Percentiles rank a stretch among this genome's conserved stretches.
Evolutionary conservation across 30 jellyfish, hydroid and myxozoan genomes (phyloP).

Genomic region (Turritopsis dohrnii): DNA sequence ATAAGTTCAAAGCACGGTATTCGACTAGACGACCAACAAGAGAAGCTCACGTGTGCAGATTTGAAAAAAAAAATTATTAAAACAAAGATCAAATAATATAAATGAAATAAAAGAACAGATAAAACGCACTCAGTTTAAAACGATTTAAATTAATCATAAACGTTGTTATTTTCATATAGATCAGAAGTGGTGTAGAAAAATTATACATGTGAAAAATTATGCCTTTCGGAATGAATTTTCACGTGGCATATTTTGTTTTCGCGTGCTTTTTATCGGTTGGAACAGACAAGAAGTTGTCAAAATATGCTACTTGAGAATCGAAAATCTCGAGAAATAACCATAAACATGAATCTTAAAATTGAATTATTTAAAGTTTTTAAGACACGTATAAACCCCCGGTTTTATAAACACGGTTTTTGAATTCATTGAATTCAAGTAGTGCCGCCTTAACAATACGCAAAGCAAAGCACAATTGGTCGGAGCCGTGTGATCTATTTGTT

Average conservation of each 20-base stretch:
- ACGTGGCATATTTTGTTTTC: neutral
- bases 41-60: neutral
- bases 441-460: constrained; percentile 15
- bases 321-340: neutral
- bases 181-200: neutral
- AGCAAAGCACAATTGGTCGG: constrained; percentile 13
- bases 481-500: constrained; percentile 6
- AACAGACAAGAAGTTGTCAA: neutral
- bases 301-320: neutral
- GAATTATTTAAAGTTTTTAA: neutral
- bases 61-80: too few relatives aligned
- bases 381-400: neutral
- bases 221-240: neutral
- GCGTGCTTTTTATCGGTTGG: neutral
- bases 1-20: neutral
- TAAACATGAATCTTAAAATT: neutral
- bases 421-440: constrained; percentile 9
- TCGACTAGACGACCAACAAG: neutral
- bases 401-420: neutral
- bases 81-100: neutral
- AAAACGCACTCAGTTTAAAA: neutral
- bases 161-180: neutral
- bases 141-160: neutral
- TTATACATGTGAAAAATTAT: neutral
- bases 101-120: neutral